phyloP scores from a whole-genome alignment of 1,140 invertebrate genomes.

The Conopomorpha cramerella region DNA sequence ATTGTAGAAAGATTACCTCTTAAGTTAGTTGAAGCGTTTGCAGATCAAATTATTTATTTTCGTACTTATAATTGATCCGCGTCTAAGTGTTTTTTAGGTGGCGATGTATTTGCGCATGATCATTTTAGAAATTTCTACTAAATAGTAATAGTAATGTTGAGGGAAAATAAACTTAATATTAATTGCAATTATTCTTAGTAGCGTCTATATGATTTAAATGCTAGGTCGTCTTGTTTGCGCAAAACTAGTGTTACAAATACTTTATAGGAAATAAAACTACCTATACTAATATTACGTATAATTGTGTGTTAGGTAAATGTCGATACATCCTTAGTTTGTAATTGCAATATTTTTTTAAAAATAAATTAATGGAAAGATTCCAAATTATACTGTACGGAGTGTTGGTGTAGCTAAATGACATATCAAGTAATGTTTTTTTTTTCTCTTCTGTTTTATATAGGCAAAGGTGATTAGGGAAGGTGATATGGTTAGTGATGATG shows the following conservation, averaged over 20 bases:
- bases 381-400: conserved; percentile 35
- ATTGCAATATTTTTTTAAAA: conserved; percentile 38
- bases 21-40: conserved; percentile 56
- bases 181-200: conserved; percentile 32
- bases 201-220: conserved; percentile 19
- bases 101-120: conserved; percentile 39
- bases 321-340: no score
- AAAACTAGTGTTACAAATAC: no score
- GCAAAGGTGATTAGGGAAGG: conserved; percentile 18
- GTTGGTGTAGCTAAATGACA: conserved; percentile 48
- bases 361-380: conserved; percentile 58
- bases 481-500: conserved; percentile 45
- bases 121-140: no score
- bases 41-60: conserved; percentile 57
- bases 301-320: conserved; percentile 40
- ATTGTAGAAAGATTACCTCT: conserved; percentile 55
- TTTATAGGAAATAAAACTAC: no score
- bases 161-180: no score
- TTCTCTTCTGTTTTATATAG: conserved; percentile 30
- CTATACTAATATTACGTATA: no score
- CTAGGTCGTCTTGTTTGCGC: no score
- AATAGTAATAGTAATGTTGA: no score
- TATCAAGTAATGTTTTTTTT: conserved; percentile 54
- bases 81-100: conserved; percentile 36
- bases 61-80: conserved; percentile 21